A percentile compares a stretch with the other conserved stretches of the same genome.
Evolutionary conservation across 2,113 vertebrate species (phyloP).

Genomic region (Notechis scutatus): DNA sequence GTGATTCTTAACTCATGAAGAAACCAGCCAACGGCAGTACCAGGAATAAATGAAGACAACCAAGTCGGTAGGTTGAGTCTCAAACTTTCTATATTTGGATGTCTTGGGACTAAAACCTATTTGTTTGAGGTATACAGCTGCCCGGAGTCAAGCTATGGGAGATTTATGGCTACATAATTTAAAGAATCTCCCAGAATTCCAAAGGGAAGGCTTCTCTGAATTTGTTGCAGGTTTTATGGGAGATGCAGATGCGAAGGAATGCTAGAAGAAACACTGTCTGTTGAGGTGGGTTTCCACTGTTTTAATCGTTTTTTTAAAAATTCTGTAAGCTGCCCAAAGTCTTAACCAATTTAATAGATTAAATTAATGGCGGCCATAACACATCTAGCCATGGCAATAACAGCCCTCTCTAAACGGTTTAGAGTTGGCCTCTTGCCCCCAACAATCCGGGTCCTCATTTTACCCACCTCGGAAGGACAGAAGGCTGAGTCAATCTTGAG

Average conservation of each 20-base stretch:
- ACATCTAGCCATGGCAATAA: not conserved
- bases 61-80: not conserved
- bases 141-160: not conserved
- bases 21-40: not conserved
- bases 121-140: not conserved
- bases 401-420: too few relatives aligned
- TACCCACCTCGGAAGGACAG: too few relatives aligned
- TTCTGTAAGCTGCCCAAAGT: not conserved
- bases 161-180: not conserved
- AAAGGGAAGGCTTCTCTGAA: not conserved
- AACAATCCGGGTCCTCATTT: too few relatives aligned
- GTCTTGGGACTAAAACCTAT: not conserved
- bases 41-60: not conserved
- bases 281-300: not conserved
- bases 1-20: not conserved
- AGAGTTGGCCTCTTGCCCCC: too few relatives aligned
- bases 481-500: too few relatives aligned
- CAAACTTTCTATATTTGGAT: not conserved
- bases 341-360: not conserved
- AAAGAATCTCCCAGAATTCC: not conserved
- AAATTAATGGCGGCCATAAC: not conserved
- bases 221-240: not conserved
- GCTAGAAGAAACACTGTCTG: not conserved
- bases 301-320: not conserved
- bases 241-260: not conserved